Evolutionary conservation across 2,113 vertebrate genomes (phyloP), one percentile per base, ranked within the genome.

Genomic region (Saguinus imperator): DNA sequence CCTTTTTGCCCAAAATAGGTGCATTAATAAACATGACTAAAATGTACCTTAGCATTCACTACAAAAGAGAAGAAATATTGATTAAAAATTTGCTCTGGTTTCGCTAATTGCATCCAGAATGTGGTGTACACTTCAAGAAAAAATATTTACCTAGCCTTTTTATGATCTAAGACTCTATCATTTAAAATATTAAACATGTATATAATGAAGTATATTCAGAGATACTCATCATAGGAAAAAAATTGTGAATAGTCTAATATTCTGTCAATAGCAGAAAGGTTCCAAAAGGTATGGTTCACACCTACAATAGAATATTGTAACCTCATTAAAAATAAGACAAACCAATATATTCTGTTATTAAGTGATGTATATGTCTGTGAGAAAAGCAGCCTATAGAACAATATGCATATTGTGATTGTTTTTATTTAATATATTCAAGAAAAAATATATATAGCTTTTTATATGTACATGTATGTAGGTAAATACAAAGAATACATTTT

Each of bases 41-140:
- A 66, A 68, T 43, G 5, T 27, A 61, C 94, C 45, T 93, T 94
- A 52, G 32, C 57, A n/a, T 86, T 82, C 45, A 21, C 4, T 88
- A 16, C 43, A 50, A 77, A 73, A 0, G 32, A 91, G 77, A 89
- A 52, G 52, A 21, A 18, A 35, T 7, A 29, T 76, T 57, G 40
- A 83, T 76, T 23, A 85, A 70, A 6, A 0, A 27, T 89, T 13
- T 7, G 1, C 95, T 61, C 57, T 94, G 21, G 61, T 72, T 48
- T 94, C 77, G 55, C 27, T 75, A 50, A 89, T 18, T 85, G 12
- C 16, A 10, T n/a, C 20, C 5, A 73, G 75, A 77, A 66, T 27
- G 6, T 3, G 7, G 1, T 52, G 1, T 52, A 3, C 4, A 17
- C 1, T 64, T 64, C 1, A 13, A 50, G 29, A 35, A 80, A 58